Conservation (phyloP, 2,113 vertebrate species). For the Chamaea fasciata region DNA sequence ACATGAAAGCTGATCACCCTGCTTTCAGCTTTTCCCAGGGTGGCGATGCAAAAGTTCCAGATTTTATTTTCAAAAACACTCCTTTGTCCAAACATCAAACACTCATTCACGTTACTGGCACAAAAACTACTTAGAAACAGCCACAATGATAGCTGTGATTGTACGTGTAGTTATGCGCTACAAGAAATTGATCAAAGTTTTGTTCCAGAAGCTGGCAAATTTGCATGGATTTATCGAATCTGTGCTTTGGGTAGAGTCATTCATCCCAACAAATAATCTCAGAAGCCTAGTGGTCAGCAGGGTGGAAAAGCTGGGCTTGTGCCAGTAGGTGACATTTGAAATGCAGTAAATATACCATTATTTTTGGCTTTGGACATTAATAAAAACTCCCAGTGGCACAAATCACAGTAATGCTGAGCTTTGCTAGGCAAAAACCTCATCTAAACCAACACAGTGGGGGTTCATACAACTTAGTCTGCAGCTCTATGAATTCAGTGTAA, state of each 20-base stretch:
- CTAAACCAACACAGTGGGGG: neutral
- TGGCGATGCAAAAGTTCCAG: neutral
- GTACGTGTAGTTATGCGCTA: neutral
- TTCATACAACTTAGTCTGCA: neutral
- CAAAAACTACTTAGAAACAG: neutral
- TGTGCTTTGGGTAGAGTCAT: neutral
- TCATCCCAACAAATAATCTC: neutral
- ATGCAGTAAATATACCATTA: neutral
- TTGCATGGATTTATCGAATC: neutral
- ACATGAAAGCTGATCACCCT: neutral
- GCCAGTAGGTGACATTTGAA: neutral
- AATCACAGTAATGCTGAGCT: neutral
- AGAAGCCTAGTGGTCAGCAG: neutral
- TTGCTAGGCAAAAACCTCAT: neutral
- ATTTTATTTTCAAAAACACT: neutral
- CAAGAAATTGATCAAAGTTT: neutral
- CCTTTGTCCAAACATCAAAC: neutral
- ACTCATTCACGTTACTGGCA: neutral
- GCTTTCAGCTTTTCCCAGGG: neutral
- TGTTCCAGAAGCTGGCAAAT: neutral
- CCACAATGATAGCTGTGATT: neutral
- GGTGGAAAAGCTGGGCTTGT: neutral
- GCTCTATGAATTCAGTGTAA: neutral
- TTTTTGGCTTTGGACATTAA: neutral
- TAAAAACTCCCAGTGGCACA: neutral